phyloP scores from a whole-genome alignment of 2,888 invertebrate species.

The Tolmerus cingulatus region DNA sequence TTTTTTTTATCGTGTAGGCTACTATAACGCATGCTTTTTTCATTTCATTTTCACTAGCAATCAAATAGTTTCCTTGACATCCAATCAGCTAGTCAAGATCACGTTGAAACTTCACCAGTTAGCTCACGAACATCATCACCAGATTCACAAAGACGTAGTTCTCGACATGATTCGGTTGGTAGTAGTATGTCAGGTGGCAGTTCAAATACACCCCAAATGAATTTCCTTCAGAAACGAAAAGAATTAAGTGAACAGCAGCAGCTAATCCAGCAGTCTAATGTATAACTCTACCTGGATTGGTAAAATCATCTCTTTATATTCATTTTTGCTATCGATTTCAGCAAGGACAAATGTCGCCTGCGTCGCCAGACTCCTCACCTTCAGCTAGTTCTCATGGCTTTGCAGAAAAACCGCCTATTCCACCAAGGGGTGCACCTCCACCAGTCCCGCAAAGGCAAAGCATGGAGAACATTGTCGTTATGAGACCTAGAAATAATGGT shows the following conservation, averaged over 20 bases:
- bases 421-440: constrained; percentile 69
- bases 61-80: constrained; percentile 62
- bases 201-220: constrained; percentile 65
- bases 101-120: constrained; percentile 65
- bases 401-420: constrained; percentile 68
- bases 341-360: constrained; percentile 40
- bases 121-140: constrained; percentile 68
- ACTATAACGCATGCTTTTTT: constrained; percentile 9
- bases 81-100: constrained; percentile 57
- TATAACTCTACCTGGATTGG: not conserved
- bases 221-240: constrained; percentile 65
- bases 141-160: constrained; percentile 64
- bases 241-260: constrained; percentile 61
- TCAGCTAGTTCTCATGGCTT: constrained; percentile 56
- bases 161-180: constrained; percentile 58
- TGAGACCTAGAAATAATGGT: constrained; percentile 52
- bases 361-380: constrained; percentile 55
- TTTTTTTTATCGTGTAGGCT: not conserved
- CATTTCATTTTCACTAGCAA: constrained; percentile 54
- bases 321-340: not conserved
- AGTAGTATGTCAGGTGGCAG: constrained; percentile 58
- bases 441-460: constrained; percentile 66
- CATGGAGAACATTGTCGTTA: constrained; percentile 58
- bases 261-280: constrained; percentile 16
- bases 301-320: not conserved